phyloP scores from a whole-genome alignment of 2,113 vertebrate genomes.

The Callipepla squamata region DNA sequence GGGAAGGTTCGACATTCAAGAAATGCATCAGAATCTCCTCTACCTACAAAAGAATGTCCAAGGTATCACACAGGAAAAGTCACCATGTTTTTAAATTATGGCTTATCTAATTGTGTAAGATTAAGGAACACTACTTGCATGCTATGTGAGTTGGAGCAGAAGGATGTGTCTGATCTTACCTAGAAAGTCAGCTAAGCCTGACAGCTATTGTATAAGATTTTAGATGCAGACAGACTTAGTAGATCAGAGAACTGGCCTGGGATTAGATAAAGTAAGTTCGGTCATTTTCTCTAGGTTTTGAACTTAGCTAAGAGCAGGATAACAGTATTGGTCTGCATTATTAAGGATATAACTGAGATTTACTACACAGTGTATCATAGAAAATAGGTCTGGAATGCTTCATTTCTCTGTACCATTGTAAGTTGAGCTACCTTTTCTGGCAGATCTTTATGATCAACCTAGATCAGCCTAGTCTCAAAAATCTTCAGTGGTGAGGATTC shows the following conservation, averaged over 20 bases:
- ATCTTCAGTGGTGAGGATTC: not conserved
- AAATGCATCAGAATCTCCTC: not conserved
- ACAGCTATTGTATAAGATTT: not conserved
- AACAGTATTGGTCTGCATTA: not conserved
- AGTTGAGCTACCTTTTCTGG: not conserved
- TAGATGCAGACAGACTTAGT: not conserved
- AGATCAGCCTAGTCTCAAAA: not conserved
- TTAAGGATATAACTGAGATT: not conserved
- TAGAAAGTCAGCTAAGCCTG: not conserved
- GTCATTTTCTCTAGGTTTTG: not conserved
- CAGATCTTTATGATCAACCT: not conserved
- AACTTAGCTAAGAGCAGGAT: not conserved
- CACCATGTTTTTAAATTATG: not conserved
- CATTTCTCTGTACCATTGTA: not conserved
- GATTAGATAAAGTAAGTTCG: not conserved
- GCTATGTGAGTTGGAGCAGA: not conserved
- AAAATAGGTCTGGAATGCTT: not conserved
- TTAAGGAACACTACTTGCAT: not conserved
- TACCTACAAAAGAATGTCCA: not conserved
- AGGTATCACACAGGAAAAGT: slow-evolving; percentile 23
- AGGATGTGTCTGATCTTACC: not conserved
- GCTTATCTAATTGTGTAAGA: not conserved
- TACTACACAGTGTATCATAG: not conserved
- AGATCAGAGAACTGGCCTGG: not conserved
- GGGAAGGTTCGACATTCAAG: not conserved